Percentiles rank a stretch among this genome's conserved stretches.
Conservation (phyloP, 2,888 invertebrate genomes). For the Apoda limacodes region DNA sequence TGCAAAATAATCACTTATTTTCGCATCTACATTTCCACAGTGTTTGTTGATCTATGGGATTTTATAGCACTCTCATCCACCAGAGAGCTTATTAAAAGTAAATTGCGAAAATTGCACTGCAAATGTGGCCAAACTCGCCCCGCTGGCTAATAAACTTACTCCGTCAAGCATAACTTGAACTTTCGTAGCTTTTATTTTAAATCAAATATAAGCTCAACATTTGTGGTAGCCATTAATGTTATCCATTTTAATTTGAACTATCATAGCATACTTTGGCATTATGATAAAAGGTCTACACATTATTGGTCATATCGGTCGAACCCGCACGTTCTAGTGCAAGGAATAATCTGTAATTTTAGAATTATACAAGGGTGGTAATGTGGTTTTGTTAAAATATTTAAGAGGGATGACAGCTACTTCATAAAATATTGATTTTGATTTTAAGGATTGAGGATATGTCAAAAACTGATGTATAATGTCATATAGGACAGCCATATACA, state of each 20-base stretch:
- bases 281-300: constrained; percentile 19
- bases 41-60: constrained; percentile 35
- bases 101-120: constrained; percentile 67
- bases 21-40: constrained; percentile 22
- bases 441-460: too few relatives aligned
- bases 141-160: constrained; percentile 52
- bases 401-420: too few relatives aligned
- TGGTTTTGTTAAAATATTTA: constrained; percentile 53
- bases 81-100: constrained; percentile 63
- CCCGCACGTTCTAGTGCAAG: constrained; percentile 33
- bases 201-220: too few relatives aligned
- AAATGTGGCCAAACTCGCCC: constrained; percentile 54
- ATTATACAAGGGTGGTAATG: constrained; percentile 55
- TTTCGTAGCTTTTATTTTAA: too few relatives aligned
- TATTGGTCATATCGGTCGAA: constrained; percentile 21
- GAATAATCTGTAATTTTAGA: constrained; percentile 57
- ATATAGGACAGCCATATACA: too few relatives aligned
- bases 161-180: constrained; percentile 24
- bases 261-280: constrained; percentile 19
- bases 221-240: too few relatives aligned
- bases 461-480: too few relatives aligned
- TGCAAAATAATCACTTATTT: too few relatives aligned
- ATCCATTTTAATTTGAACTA: constrained; percentile 27
- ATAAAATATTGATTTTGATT: too few relatives aligned
- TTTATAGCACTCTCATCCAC: constrained; percentile 44